Conservation (phyloP, 2,113 vertebrate species). For the Chrysochloris asiatica region DNA sequence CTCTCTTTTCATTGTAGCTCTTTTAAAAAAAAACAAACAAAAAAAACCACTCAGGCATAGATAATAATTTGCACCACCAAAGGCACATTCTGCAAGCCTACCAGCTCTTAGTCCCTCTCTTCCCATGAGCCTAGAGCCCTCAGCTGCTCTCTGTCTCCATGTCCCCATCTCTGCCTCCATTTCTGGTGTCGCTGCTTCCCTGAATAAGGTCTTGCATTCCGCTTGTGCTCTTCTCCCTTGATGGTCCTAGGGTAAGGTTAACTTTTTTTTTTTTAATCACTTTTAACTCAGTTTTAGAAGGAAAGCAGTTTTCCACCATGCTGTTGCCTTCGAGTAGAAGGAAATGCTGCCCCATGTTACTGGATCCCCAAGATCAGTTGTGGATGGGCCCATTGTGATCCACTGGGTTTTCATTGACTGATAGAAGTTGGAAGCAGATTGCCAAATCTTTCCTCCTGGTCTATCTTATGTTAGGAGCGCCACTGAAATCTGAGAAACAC, state of each 20-base stretch:
- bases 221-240: too few relatives aligned
- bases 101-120: too few relatives aligned
- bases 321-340: neutral
- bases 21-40: too few relatives aligned
- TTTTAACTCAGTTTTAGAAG: neutral
- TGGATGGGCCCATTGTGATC: neutral
- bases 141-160: too few relatives aligned
- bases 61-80: too few relatives aligned
- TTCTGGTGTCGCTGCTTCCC: too few relatives aligned
- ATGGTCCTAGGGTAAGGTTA: neutral
- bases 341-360: neutral
- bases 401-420: neutral
- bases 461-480: neutral
- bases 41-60: too few relatives aligned
- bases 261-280: neutral
- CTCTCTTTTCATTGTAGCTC: too few relatives aligned
- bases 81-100: too few relatives aligned
- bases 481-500: neutral
- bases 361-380: neutral
- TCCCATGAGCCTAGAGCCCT: too few relatives aligned
- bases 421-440: neutral
- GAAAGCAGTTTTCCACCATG: neutral
- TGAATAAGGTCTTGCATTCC: too few relatives aligned
- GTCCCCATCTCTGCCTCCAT: too few relatives aligned
- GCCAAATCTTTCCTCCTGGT: neutral